Evolutionary conservation across 2,113 vertebrate genomes (phyloP).

Genomic region (Calypte anna): DNA sequence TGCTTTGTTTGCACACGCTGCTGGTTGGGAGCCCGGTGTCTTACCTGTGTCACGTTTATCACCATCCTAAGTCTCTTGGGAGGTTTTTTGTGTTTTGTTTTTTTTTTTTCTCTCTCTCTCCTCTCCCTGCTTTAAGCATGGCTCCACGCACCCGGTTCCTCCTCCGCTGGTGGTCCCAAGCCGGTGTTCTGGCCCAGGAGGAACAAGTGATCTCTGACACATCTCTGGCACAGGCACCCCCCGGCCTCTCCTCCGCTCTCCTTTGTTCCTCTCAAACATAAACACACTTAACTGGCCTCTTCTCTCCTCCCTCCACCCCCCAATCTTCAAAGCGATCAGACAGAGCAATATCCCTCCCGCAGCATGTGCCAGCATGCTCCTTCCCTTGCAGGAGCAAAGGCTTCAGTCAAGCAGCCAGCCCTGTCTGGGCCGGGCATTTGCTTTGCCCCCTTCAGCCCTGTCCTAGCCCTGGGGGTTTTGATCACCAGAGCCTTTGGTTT

Average conservation of each 20-base stretch:
- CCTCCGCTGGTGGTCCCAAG: slow-evolving; percentile 79
- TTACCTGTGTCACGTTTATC: not conserved
- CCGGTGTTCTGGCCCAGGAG: slow-evolving; percentile 70
- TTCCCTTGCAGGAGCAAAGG: not conserved
- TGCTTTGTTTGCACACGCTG: accelerated
- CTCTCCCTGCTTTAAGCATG: not conserved
- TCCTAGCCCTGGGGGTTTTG: accelerated
- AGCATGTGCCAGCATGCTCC: slow-evolving; percentile 31
- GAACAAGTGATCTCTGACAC: slow-evolving; percentile 75
- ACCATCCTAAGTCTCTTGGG: not conserved
- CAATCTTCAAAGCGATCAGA: slow-evolving; percentile 33
- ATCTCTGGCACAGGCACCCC: slow-evolving; percentile 57
- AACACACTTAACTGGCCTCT: slow-evolving; percentile 70
- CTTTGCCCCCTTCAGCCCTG: not conserved
- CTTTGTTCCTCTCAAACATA: slow-evolving; percentile 72
- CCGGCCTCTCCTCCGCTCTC: not conserved
- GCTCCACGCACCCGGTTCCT: not conserved
- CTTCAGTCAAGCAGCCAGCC: not conserved
- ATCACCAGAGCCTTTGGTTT: not conserved
- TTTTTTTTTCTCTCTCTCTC: not conserved
- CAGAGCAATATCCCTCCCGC: slow-evolving; percentile 3
- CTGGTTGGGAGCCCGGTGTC: accelerated
- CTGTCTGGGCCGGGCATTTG: not conserved
- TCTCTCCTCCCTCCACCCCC: not conserved
- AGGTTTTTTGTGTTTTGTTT: not conserved